Evolutionary conservation across 2,888 invertebrate genomes (phyloP), one percentile per base, ranked within the genome.

Genomic region (Luperina testacea): DNA sequence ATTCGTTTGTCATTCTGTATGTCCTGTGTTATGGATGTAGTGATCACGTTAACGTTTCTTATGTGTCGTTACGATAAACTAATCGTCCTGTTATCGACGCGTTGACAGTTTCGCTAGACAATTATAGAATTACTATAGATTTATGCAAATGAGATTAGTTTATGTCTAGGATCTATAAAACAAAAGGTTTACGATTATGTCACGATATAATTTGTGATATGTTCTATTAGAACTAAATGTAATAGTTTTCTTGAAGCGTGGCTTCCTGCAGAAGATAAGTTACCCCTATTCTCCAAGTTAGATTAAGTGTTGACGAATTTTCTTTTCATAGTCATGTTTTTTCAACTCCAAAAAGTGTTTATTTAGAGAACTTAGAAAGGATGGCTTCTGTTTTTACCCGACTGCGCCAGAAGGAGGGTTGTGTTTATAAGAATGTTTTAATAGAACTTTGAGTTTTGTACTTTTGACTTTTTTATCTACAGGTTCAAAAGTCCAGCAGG

Each of bases 81-180:
- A 78, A 86, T 86, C 59, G 64, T 17, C 38, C 27, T 51, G 57
- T 72, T 77, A 74, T 74, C 48, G 15, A 20, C 53, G 42, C 32
- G 42, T 68, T 72, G 71, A 74, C 83, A 84, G 68, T 74, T 74
- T 74, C 42, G 17, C 4, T 53, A 53, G 51, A 77, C 57, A 77
- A 38, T 82, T 81, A 65, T 81, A 42, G 70, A 75, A 72, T 75
- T 67, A 84, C 42, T 67, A 84, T 42, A 61, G 20, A 53, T 51
- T 51, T 68, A 76, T 82, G 53, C 59, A 74, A 86, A 74, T 72
- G 24, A 74, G 59, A 53, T 68, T 32, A 51, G 11, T 51, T 68
- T 67, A 68, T 59, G 15, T 27, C 64, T 72, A 65, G 59, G 53
- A 20, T 77, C 24, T 57, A 72, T 82, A 53, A 72, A 72, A 78